Evolutionary conservation across 2,797 vertebrate genomes (phyloP), one percentile per base, ranked within the genome.

Genomic region (Eleutherodactylus coqui): DNA sequence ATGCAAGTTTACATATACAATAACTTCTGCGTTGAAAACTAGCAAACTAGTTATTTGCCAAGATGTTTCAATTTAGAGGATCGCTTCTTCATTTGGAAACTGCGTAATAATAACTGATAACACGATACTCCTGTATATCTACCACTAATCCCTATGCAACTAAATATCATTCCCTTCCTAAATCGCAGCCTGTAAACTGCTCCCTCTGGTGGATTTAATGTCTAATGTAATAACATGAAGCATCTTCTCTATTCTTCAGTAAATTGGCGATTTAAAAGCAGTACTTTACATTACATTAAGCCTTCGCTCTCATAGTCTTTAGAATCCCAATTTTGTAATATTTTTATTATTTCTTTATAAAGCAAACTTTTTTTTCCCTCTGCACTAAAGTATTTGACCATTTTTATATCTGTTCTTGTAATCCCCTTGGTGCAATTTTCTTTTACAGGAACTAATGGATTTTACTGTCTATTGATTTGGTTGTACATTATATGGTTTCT

Each of bases 361-460:
- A 64, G 19, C 21, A 38, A 53, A 51, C 21, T 16, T 70, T 70
- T 81, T 70, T 51, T 69, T 27, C 36, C 17, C 34, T 72, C 49
- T 45, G 10, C 7, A 9, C 67, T 11, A 55, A 27, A 51, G n/a
- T 70, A 82, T 49, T 69, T 64, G 64, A 81, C 79, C 32, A 51
- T 81, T 73, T 79, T 82, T 55, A 64, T 77, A 69, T 84, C 14
- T 84, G 13, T 84, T 77, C 83, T 77, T 77, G 58, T 84, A 84
- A 76, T 64, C 83, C 83, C 38, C 83, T 64, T 75, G 75, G 55
- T 69, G 43, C 60, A 69, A 69, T 77, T 76, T 78, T 77, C 43
- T 77, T 78, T 84, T 77, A 84, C 83, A 76, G 58, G 83, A 84
- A 77, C 73, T 84, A 84, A 77, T 84, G 32, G 21, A 9, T 77